These are phyloP conservation scores for Epinotia demarniana DNA, from an alignment of 2,888 invertebrate genomes.

Conservation along the genomic window DNA sequence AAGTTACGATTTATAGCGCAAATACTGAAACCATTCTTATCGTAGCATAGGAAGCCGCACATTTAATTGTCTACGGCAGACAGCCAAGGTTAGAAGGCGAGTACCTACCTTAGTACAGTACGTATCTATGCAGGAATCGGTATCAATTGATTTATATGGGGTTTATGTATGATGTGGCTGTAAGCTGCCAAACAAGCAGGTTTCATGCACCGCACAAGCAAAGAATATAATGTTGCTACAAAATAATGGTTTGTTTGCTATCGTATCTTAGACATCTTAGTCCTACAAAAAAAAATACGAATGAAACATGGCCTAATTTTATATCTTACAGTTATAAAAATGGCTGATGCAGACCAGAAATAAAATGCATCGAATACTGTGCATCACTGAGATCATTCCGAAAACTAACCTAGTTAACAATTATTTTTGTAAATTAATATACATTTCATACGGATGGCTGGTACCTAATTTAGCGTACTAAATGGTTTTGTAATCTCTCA, in stretches of 20 bases:
- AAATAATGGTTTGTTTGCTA: not conserved
- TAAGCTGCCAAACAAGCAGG: not conserved
- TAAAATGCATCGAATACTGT: conserved; percentile 66
- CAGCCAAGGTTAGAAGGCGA: not conserved
- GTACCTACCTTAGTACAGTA: not conserved
- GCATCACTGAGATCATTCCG: conserved; percentile 75
- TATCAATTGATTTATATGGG: not conserved
- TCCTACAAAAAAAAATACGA: conserved; percentile 41
- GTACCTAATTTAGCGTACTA: not conserved
- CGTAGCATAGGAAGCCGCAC: not conserved
- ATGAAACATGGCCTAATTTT: conserved; percentile 50
- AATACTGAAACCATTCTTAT: not conserved
- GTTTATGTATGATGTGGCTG: not conserved
- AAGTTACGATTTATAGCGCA: not conserved
- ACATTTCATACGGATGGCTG: conserved; percentile 5
- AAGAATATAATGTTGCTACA: not conserved
- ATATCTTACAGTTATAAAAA: conserved; percentile 49
- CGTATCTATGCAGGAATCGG: not conserved
- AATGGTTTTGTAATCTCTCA: not conserved
- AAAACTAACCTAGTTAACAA: conserved; percentile 50
- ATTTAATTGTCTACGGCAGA: not conserved
- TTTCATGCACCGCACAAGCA: not conserved
- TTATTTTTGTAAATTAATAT: conserved; percentile 32
- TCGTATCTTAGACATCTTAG: conserved; percentile 14
- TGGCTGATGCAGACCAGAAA: conserved; percentile 65